phyloP scores from a whole-genome alignment of 2,888 invertebrate species.

The Stenodera caucasica region DNA sequence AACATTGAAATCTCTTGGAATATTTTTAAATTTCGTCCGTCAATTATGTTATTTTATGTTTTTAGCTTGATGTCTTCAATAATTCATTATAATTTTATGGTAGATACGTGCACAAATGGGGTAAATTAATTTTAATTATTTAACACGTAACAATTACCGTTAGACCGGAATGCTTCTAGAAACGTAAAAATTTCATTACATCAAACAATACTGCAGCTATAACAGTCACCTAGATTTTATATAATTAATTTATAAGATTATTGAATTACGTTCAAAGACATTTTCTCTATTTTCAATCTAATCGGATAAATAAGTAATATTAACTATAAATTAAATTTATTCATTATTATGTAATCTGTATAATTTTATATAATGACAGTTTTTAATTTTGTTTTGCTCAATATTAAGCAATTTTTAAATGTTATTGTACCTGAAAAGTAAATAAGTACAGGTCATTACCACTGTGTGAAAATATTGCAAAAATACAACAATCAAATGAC shows the following conservation, averaged over 20 bases:
- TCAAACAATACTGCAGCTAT: not conserved
- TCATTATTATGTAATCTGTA: not conserved
- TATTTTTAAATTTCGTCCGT: not conserved
- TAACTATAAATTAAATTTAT: not conserved
- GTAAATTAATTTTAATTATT: constrained; percentile 13
- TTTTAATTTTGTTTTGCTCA: not conserved
- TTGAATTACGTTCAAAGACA: too few relatives aligned
- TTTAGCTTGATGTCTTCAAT: constrained; percentile 7
- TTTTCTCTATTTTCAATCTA: too few relatives aligned
- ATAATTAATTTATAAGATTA: too few relatives aligned
- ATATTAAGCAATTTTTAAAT: not conserved
- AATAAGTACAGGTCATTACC: not conserved
- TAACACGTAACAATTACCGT: constrained; percentile 11
- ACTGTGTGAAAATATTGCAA: not conserved
- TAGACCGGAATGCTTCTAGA: not conserved
- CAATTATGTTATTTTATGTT: not conserved
- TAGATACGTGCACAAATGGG: constrained; percentile 4
- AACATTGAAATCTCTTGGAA: not conserved
- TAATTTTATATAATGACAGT: not conserved
- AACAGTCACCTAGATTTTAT: too few relatives aligned
- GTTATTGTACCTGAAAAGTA: not conserved
- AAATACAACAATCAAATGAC: constrained; percentile 10
- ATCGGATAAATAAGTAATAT: too few relatives aligned
- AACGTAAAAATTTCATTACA: not conserved
- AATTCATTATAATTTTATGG: constrained; percentile 11